Evolutionary conservation across 2,797 vertebrate species (phyloP), one percentile per base, ranked within the genome.

Genomic region (Propithecus perrieri): DNA sequence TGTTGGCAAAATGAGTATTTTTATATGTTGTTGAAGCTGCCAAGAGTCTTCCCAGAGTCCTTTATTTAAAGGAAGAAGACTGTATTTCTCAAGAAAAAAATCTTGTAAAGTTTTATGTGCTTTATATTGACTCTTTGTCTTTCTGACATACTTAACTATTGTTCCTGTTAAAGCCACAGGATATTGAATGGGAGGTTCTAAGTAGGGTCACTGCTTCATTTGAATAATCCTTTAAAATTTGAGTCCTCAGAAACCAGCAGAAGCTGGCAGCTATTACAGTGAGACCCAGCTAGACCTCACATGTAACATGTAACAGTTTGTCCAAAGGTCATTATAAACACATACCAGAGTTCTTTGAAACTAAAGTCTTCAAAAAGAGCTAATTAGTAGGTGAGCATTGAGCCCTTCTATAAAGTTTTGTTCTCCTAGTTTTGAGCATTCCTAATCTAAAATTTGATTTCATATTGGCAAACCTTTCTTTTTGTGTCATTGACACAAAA

Each of bases 61-160:
- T 78, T 89, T 92, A 93, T 96, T 97, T 97, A 97, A 97, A 97
- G 46, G 53, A 96, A 97, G 3, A 91, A 87, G 89, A 30, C 28
- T 85, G n/a, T 85, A 97, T 84, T 96, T 98, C 57, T 97, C 38
- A 96, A 95, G 13, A 75, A 91, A 94, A 94, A 91, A 81, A 80
- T 89, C 85, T 48, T 96, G 50, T 94, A 74, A 3, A 89, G 53
- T 28, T 65, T 96, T 94, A 35, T 90, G 46, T 81, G 26, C 0
- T 15, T 24, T 97, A 93, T 97, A 79, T 57, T 93, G 24, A 72
- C 92, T 97, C 53, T 94, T 97, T 97, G 57, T 96, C 38, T 95
- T 97, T 79, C 17, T 80, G 78, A 90, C 74, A 94, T 59, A 63
- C 75, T 97, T 97, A 95, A 48, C 41, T 41, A 43, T 85, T 81